A percentile compares a stretch with the other conserved stretches of the same genome.
Evolutionary conservation across 2,113 vertebrate species (phyloP).

Genomic region (Apus apus): DNA sequence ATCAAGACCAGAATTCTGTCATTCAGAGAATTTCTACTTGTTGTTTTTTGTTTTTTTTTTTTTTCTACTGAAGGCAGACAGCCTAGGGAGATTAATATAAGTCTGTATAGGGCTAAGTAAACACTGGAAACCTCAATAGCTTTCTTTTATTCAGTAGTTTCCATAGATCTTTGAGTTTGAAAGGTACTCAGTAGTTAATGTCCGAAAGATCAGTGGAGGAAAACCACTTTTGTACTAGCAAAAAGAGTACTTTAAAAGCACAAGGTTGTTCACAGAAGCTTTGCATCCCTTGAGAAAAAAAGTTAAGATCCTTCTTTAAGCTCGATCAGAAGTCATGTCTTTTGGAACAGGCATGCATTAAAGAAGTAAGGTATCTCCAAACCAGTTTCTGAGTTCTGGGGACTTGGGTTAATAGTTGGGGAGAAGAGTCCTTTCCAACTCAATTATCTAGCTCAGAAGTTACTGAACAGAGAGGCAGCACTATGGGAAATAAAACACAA

Average conservation of each 20-base stretch:
- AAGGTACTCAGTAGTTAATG: not conserved
- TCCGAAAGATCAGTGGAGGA: not conserved
- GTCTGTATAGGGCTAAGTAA: not conserved
- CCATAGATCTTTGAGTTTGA: not conserved
- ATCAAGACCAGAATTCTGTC: not conserved
- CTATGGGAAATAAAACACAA: not conserved
- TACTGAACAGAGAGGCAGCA: not conserved
- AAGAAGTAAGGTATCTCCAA: not conserved
- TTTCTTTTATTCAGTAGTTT: not conserved
- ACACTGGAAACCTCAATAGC: not conserved
- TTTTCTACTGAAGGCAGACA: not conserved
- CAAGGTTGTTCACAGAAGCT: not conserved
- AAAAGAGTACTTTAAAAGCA: not conserved
- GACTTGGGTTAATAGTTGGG: not conserved
- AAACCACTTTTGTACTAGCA: not conserved
- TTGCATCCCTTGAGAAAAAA: not conserved
- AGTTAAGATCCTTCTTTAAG: not conserved
- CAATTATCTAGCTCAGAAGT: not conserved
- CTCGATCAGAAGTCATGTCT: not conserved
- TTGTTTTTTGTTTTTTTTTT: too few species aligned
- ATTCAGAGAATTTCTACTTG: not conserved
- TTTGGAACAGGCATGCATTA: not conserved
- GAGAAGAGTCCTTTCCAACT: not conserved
- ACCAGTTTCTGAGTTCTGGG: not conserved
- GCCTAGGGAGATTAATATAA: not conserved